These are phyloP conservation scores for Ondatra zibethicus DNA, from an alignment of 2,113 vertebrate genomes.

Conservation along the genomic window DNA sequence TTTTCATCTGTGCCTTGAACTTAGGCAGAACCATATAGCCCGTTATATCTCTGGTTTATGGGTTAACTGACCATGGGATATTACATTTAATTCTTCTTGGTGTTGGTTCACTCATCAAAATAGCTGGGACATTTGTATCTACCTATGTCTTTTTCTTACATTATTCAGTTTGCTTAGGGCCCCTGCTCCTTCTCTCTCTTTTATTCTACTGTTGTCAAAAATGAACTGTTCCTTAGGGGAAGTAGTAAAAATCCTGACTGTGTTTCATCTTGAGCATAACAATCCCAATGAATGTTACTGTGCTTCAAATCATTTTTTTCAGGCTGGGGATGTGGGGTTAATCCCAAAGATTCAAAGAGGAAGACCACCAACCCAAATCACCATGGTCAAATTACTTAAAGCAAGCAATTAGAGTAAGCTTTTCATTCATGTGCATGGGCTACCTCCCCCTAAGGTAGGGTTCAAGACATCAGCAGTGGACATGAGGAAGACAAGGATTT, in stretches of 20 bases:
- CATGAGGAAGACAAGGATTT: no score
- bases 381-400: no score
- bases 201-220: constrained; percentile 12
- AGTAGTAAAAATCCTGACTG: neutral
- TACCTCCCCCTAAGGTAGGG: no score
- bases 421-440: no score
- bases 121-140: constrained; percentile 53
- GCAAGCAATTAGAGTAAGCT: no score
- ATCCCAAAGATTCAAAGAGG: no score
- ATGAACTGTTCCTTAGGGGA: constrained; percentile 41
- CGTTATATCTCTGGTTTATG: constrained; percentile 24
- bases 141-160: neutral
- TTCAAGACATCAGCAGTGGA: no score
- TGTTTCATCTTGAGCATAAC: neutral
- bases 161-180: neutral
- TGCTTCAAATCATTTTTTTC: constrained; percentile 41
- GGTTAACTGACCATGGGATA: constrained; percentile 31
- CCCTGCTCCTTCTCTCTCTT: neutral
- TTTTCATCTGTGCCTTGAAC: constrained; percentile 69
- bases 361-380: no score
- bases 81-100: constrained; percentile 47
- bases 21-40: neutral
- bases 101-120: constrained; percentile 50
- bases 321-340: no score
- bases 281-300: neutral